phyloP scores from a whole-genome alignment of 2,113 vertebrate species.

The Chrysochloris asiatica region DNA sequence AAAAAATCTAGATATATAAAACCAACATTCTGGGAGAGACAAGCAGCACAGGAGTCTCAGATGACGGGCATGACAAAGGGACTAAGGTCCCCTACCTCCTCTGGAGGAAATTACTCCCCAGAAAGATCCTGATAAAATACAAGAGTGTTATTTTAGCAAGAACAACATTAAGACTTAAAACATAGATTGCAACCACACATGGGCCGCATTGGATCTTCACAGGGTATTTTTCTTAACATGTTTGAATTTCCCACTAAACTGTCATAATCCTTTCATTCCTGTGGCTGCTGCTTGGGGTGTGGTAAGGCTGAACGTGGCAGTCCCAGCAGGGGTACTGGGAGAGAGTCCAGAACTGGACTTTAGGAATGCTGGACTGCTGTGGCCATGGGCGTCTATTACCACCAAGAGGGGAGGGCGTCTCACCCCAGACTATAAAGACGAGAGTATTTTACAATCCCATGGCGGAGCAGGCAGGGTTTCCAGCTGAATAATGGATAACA shows the following conservation, averaged over 20 bases:
- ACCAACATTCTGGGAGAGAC: background rate
- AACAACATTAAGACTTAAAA: background rate
- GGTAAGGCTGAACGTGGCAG: background rate
- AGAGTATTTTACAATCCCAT: background rate
- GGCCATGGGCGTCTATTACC: background rate
- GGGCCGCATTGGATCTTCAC: background rate
- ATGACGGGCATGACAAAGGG: background rate
- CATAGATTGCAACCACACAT: background rate
- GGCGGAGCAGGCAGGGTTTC: background rate
- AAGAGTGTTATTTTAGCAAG: slow-evolving; percentile 16
- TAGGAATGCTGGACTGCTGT: background rate
- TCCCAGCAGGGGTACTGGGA: background rate
- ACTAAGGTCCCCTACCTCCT: background rate
- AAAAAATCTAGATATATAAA: too few species aligned
- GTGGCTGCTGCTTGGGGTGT: background rate
- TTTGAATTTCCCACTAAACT: slow-evolving; percentile 12
- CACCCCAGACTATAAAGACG: background rate
- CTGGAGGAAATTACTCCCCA: background rate
- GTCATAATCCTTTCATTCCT: slow-evolving; percentile 39
- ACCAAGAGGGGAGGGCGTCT: background rate
- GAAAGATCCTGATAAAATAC: background rate
- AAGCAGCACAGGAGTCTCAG: background rate
- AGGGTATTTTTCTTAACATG: background rate
- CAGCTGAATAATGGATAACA: background rate
- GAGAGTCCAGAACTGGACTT: background rate